Percentiles rank a stretch among this genome's conserved stretches.
phyloP scores from a whole-genome alignment of 53 echinoderm and acorn worm genomes.

The Astropecten irregularis region DNA sequence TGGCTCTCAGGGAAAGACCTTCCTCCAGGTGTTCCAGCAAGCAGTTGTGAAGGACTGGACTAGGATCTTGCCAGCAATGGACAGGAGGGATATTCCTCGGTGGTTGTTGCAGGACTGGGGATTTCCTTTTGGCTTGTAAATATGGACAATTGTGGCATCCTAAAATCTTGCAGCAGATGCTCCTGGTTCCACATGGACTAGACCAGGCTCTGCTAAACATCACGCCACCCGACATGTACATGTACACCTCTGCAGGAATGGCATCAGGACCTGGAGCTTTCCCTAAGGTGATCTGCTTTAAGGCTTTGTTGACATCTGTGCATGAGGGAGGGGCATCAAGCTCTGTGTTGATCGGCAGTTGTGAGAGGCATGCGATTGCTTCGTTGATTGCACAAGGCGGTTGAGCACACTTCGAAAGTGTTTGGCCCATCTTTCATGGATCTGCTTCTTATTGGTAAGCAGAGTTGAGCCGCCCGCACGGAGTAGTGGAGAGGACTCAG shows the following conservation, averaged over 20 bases:
- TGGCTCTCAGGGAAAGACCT: background rate
- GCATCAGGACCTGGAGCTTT: constrained; percentile 20
- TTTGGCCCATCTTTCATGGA: constrained; percentile 44
- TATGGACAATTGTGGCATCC: background rate
- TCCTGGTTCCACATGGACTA: background rate
- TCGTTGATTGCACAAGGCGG: background rate
- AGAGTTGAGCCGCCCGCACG: constrained; percentile 5
- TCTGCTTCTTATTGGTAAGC: background rate
- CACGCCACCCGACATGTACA: background rate
- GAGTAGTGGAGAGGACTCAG: no score
- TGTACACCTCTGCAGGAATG: constrained; percentile 19
- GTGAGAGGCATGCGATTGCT: background rate
- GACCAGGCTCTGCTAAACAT: background rate
- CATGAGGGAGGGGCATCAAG: background rate
- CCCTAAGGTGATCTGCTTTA: background rate
- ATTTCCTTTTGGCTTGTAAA: constrained; percentile 36
- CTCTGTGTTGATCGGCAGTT: background rate
- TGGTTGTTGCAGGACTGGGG: constrained; percentile 12
- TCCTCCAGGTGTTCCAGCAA: background rate
- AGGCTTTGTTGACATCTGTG: background rate
- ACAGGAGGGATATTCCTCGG: constrained; percentile 22
- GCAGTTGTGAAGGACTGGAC: background rate
- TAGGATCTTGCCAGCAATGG: background rate
- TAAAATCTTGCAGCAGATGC: background rate
- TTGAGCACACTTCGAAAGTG: constrained; percentile 32